A percentile compares a stretch with the other conserved stretches of the same genome.
phyloP scores from a whole-genome alignment of 2,888 invertebrate species.

The Mimumesa dahlbomi region DNA sequence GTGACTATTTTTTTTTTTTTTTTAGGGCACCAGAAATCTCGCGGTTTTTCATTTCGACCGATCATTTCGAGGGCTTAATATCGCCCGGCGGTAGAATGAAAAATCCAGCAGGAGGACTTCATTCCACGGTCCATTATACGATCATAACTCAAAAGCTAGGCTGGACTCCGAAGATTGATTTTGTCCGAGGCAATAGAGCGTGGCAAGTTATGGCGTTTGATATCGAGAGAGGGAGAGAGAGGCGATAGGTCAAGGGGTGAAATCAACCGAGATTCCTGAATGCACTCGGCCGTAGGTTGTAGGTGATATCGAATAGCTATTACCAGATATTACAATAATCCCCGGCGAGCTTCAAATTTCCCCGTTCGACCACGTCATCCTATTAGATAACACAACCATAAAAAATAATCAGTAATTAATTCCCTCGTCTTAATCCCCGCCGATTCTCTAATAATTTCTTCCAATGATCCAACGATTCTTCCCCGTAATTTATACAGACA shows the following conservation, averaged over 20 bases:
- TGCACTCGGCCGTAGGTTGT: slow-evolving; percentile 7
- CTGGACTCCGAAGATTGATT: slow-evolving; percentile 41
- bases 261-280: slow-evolving; percentile 42
- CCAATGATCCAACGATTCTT: too few relatives aligned
- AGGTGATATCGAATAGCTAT: slow-evolving; percentile 17
- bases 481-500: too few relatives aligned
- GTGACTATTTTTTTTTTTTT: too few relatives aligned
- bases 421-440: too few relatives aligned
- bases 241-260: slow-evolving; percentile 60
- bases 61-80: too few relatives aligned
- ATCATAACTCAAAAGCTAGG: slow-evolving; percentile 17
- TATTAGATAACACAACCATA: too few relatives aligned
- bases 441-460: too few relatives aligned
- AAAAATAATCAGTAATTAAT: too few relatives aligned
- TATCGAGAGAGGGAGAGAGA: slow-evolving; percentile 40
- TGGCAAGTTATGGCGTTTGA: slow-evolving; percentile 54
- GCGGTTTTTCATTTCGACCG: too few relatives aligned
- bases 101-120: not conserved
- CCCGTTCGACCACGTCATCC: too few relatives aligned
- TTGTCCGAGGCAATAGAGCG: slow-evolving; percentile 36
- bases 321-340: not conserved
- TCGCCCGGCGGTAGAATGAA: not conserved
- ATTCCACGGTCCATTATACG: slow-evolving; percentile 33
- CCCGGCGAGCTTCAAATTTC: too few relatives aligned
- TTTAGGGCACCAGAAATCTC: not conserved